phyloP scores from a whole-genome alignment of 64 coral and sea anemone species.

The Porites australiensis region DNA sequence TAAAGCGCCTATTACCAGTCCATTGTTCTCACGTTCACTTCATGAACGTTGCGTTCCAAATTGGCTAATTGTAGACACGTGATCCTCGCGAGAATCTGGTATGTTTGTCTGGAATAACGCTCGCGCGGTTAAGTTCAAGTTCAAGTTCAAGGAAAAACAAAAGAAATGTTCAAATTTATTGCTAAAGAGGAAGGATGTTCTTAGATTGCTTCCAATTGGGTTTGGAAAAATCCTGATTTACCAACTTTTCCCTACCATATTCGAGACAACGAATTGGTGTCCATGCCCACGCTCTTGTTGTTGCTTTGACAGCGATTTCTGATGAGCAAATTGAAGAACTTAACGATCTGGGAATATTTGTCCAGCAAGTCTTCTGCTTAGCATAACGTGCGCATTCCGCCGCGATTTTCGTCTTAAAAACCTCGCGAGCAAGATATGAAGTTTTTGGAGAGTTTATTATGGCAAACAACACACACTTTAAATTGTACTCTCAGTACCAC shows the following conservation, averaged over 20 bases:
- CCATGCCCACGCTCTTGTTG: not conserved
- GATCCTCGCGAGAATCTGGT: no score
- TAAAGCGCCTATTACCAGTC: no score
- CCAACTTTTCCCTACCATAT: not conserved
- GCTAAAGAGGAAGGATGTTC: not conserved
- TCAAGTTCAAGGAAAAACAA: no score
- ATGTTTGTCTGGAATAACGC: no score
- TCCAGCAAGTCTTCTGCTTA: not conserved
- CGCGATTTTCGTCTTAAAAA: conserved; percentile 3
- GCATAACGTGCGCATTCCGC: not conserved
- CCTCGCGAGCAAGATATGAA: not conserved
- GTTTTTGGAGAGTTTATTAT: not conserved
- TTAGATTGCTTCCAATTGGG: conserved; percentile 10
- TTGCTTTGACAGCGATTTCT: conserved; percentile 3
- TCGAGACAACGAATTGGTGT: not conserved
- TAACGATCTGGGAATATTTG: not conserved
- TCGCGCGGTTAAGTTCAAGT: no score
- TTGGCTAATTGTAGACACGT: no score
- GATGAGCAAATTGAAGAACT: not conserved
- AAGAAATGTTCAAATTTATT: not conserved
- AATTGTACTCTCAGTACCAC: no score
- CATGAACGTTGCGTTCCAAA: no score
- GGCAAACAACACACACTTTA: not conserved
- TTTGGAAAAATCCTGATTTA: not conserved
- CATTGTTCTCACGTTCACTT: no score